These are phyloP conservation scores for Synanceia verrucosa DNA, from an alignment of 2,797 vertebrate species.

Conservation along the genomic window DNA sequence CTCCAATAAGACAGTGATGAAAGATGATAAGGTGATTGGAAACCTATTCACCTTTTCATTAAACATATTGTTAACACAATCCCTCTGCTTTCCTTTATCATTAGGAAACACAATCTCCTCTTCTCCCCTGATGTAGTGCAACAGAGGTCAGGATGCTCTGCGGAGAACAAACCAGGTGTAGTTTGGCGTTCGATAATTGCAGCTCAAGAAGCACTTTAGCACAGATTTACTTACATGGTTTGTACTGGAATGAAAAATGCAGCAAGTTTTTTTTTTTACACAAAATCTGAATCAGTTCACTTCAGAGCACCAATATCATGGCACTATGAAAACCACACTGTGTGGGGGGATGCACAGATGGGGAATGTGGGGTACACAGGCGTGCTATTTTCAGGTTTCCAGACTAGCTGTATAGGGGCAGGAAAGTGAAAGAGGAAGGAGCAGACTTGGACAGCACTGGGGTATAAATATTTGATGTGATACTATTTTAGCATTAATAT, in stretches of 20 bases:
- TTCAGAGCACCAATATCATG: constrained; percentile 18
- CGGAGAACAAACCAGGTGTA: constrained; percentile 5
- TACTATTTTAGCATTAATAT: constrained; percentile 83
- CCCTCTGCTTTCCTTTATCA: constrained; percentile 18
- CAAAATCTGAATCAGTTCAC: constrained; percentile 35
- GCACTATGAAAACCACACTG: constrained; percentile 22
- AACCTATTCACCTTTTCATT: constrained; percentile 10
- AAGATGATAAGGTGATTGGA: constrained; percentile 3
- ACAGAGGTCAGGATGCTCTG: constrained; percentile 14
- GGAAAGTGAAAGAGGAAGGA: constrained; percentile 1
- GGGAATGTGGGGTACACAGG: constrained; percentile 35
- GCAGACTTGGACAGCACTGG: constrained; percentile 55
- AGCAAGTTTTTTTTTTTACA: not conserved
- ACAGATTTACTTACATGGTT: constrained; percentile 32
- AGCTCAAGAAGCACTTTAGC: constrained; percentile 32
- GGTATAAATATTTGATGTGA: constrained; percentile 80
- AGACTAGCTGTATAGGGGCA: constrained; percentile 32
- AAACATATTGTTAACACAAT: constrained; percentile 31
- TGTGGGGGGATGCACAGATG: not conserved
- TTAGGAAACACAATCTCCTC: constrained; percentile 9
- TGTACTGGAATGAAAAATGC: constrained; percentile 11
- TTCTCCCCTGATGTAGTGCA: constrained; percentile 22
- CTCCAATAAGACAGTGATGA: not conserved
- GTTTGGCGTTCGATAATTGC: constrained; percentile 48
- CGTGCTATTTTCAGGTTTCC: constrained; percentile 55